These are phyloP conservation scores for Limanda limanda DNA, from an alignment of 2,113 vertebrate genomes.

Conservation along the genomic window DNA sequence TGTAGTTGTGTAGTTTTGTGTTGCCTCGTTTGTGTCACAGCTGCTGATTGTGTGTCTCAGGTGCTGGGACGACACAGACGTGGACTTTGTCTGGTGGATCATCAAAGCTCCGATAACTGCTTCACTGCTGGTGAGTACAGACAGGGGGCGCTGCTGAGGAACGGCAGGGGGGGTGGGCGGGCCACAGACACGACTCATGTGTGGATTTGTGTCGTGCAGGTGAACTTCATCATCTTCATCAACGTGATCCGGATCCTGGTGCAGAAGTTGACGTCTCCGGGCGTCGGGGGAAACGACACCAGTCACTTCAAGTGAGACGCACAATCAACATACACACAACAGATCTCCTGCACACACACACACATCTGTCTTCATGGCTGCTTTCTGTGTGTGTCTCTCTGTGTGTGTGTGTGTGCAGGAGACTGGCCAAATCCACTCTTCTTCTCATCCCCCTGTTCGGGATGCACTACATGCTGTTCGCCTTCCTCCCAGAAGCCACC, in stretches of 20 bases:
- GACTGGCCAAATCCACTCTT: conserved; percentile 93
- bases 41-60: conserved; percentile 56
- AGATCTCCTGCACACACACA: not conserved
- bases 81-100: conserved; percentile 83
- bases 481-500: conserved; percentile 89
- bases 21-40: conserved; percentile 7
- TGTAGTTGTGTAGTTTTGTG: not conserved
- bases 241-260: conserved; percentile 95
- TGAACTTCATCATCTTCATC: conserved; percentile 94
- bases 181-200: not conserved
- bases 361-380: not conserved
- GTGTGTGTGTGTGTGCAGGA: conserved; percentile 76
- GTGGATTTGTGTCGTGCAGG: conserved; percentile 71
- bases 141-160: not conserved
- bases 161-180: not conserved
- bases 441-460: conserved; percentile 97
- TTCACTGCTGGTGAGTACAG: conserved; percentile 80
- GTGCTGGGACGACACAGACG: conserved; percentile 85
- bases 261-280: conserved; percentile 92
- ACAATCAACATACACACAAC: not conserved
- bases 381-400: not conserved
- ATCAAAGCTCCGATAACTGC: conserved; percentile 83
- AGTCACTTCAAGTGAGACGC: conserved; percentile 81
- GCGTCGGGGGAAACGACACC: conserved; percentile 87
- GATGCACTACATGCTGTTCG: conserved; percentile 94